Conservation (phyloP, 2,113 vertebrate species). For the Muntiacus reevesi region DNA sequence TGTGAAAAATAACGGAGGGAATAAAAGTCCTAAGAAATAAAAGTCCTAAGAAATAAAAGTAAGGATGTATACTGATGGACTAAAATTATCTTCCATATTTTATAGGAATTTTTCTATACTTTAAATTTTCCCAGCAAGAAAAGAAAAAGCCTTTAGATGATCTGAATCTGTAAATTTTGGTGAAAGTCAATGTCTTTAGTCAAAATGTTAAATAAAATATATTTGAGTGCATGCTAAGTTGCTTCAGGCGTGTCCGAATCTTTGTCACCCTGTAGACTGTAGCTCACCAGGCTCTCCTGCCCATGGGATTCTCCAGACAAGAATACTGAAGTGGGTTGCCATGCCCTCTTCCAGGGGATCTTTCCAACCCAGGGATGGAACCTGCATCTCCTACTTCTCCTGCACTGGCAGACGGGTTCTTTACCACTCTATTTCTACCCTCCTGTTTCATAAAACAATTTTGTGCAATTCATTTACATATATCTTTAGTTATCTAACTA, state of each 20-base stretch:
- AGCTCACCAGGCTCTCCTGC: not conserved
- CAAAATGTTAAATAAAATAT: not conserved
- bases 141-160: not conserved
- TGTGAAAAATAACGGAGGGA: not conserved
- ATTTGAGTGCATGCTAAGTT: not conserved
- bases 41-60: not conserved
- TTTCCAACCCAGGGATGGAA: not conserved
- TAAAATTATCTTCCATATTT: not conserved
- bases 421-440: not conserved
- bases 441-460: not conserved
- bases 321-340: not conserved
- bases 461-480: not conserved
- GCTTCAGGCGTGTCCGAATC: not conserved
- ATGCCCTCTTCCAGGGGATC: not conserved
- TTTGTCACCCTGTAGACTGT: not conserved
- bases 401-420: not conserved
- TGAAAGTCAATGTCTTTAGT: not conserved
- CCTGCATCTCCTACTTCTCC: not conserved
- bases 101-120: not conserved
- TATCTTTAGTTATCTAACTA: not conserved
- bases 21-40: not conserved
- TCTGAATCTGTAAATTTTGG: not conserved
- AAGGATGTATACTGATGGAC: not conserved
- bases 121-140: not conserved
- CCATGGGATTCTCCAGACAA: not conserved